phyloP scores from a whole-genome alignment of 2,797 vertebrate species.

The Sebastes aleutianus region DNA sequence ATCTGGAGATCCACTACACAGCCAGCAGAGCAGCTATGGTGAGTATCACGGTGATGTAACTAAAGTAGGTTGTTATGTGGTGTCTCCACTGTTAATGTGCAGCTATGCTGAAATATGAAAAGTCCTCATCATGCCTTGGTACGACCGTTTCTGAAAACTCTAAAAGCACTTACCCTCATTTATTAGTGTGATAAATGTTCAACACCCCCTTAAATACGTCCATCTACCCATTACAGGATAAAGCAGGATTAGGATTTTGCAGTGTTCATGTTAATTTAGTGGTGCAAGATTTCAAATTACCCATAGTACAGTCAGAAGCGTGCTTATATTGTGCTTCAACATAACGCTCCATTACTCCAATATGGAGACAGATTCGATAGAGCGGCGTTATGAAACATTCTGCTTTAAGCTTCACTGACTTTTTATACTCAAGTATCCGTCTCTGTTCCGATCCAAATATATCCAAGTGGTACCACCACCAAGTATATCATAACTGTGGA shows the following conservation, averaged over 20 bases:
- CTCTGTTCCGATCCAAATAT: neutral
- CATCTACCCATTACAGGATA: neutral
- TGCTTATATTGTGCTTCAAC: neutral
- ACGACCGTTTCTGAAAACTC: neutral
- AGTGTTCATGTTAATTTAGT: neutral
- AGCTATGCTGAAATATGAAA: slow-evolving; percentile 2
- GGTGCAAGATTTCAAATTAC: neutral
- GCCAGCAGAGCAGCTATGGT: slow-evolving; percentile 63
- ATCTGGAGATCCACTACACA: slow-evolving; percentile 63
- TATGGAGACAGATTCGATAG: neutral
- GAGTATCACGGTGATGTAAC: slow-evolving; percentile 44
- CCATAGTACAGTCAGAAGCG: neutral
- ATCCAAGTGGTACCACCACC: neutral
- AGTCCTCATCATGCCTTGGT: slow-evolving; percentile 11
- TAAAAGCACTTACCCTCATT: neutral
- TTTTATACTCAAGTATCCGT: neutral
- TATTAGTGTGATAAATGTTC: neutral
- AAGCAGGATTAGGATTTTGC: neutral
- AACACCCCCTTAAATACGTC: neutral
- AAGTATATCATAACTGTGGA: neutral
- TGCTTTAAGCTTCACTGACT: neutral
- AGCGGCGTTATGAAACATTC: neutral
- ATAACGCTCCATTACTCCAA: neutral
- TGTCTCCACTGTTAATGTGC: neutral
- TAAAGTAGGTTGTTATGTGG: slow-evolving; percentile 22